These are phyloP conservation scores for Pyrocephalus nanus DNA, from an alignment of 2,797 vertebrate genomes.

Conservation along the genomic window DNA sequence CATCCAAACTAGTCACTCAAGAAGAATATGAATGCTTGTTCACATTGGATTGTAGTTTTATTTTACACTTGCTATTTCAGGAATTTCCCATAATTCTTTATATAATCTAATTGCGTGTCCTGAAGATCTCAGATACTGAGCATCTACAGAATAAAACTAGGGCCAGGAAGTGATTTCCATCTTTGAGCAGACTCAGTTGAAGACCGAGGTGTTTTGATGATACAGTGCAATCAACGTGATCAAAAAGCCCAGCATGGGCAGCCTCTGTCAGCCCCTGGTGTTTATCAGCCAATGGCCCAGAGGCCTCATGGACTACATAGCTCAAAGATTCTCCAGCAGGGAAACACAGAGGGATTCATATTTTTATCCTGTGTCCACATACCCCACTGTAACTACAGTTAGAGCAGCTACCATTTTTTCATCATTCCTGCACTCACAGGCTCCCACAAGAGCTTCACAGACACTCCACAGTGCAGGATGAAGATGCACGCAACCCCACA, in stretches of 20 bases:
- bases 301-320: not conserved
- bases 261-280: not conserved
- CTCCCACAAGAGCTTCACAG: not conserved
- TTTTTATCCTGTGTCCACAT: accelerated
- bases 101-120: not conserved
- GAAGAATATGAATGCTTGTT: not conserved
- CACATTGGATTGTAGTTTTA: not conserved
- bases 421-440: not conserved
- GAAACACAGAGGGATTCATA: not conserved
- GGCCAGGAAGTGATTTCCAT: not conserved
- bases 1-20: not conserved
- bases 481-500: not conserved
- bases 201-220: not conserved
- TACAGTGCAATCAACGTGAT: not conserved
- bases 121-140: not conserved
- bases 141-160: not conserved
- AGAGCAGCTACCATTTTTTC: not conserved
- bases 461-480: not conserved
- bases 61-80: not conserved
- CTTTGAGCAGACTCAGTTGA: not conserved
- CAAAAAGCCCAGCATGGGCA: not conserved
- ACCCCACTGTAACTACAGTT: not conserved
- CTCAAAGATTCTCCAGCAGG: not conserved
- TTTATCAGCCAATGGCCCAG: not conserved
- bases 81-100: not conserved